phyloP scores from a whole-genome alignment of 92 coral and sea anemone genomes.

The Epizoanthus rinbou region DNA sequence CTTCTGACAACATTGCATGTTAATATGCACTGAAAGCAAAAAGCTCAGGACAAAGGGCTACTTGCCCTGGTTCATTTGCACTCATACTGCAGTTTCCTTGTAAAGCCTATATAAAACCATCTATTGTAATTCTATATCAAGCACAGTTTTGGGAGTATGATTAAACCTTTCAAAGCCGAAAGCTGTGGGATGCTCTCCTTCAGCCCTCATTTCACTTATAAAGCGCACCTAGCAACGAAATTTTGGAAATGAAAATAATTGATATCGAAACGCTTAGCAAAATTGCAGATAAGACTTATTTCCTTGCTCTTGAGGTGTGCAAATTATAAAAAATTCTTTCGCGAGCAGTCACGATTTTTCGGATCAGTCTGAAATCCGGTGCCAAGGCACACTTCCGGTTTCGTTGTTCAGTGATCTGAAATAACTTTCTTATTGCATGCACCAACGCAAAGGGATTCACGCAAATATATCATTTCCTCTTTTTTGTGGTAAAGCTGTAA shows the following conservation, averaged over 20 bases:
- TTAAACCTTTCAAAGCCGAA: not conserved
- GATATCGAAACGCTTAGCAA: not conserved
- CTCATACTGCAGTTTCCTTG: too few relatives aligned
- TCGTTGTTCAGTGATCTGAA: not conserved
- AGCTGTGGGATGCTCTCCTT: not conserved
- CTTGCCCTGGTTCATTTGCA: too few relatives aligned
- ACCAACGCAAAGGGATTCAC: slow-evolving; percentile 40
- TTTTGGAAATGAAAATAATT: not conserved
- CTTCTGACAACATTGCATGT: too few relatives aligned
- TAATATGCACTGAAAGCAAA: too few relatives aligned
- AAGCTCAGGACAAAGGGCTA: too few relatives aligned
- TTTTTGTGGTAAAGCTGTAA: not conserved
- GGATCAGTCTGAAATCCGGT: slow-evolving; percentile 8
- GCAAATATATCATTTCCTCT: slow-evolving; percentile 7
- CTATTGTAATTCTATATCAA: not conserved
- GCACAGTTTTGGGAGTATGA: not conserved
- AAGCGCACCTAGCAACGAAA: slow-evolving; percentile 14
- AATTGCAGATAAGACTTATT: too few relatives aligned
- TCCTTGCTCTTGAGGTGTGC: not conserved
- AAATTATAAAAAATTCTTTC: not conserved
- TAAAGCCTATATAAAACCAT: not conserved
- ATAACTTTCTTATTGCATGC: not conserved
- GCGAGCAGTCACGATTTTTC: not conserved
- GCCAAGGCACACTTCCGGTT: slow-evolving; percentile 45
- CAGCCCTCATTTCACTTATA: not conserved